A percentile compares a stretch with the other conserved stretches of the same genome.
These are phyloP conservation scores for Dione vanillae DNA, from an alignment of 2,888 invertebrate species.

Conservation along the genomic window DNA sequence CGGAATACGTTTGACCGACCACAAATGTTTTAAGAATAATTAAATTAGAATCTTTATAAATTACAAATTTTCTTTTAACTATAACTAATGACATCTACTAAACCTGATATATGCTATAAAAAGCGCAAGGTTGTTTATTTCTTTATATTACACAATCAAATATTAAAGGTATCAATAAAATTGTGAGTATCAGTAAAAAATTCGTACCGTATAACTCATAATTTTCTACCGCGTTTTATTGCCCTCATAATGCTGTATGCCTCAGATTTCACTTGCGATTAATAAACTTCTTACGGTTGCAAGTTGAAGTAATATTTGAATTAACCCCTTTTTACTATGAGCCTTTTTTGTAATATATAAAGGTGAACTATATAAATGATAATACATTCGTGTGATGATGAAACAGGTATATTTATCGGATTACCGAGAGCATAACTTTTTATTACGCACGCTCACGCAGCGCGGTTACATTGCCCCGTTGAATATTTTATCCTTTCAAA, in stretches of 20 bases:
- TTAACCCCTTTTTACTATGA: too few relatives aligned
- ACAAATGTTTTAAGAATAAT: background rate
- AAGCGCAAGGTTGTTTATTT: background rate
- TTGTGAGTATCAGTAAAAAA: slow-evolving; percentile 7
- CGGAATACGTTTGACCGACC: background rate
- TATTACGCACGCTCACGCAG: slow-evolving; percentile 19
- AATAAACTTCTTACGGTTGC: background rate
- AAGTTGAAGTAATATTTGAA: background rate
- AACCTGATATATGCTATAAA: too few relatives aligned
- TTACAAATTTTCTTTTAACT: background rate
- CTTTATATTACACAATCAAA: background rate
- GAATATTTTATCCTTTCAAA: slow-evolving; percentile 35
- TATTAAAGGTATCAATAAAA: slow-evolving; percentile 7
- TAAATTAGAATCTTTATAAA: background rate
- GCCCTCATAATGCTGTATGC: slow-evolving; percentile 6
- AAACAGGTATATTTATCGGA: slow-evolving; percentile 13
- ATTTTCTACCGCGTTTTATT: slow-evolving; percentile 25
- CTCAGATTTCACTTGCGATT: slow-evolving; percentile 22
- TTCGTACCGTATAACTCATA: slow-evolving; percentile 7
- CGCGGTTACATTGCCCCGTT: slow-evolving; percentile 23
- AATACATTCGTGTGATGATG: background rate
- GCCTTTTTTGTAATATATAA: background rate
- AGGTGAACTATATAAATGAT: background rate
- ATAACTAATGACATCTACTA: too few relatives aligned
- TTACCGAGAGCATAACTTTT: slow-evolving; percentile 29